Percentiles rank a stretch among this genome's conserved stretches.
These are phyloP conservation scores for Sinohyriopsis cumingii DNA, from an alignment of 2,888 invertebrate species.

Conservation along the genomic window DNA sequence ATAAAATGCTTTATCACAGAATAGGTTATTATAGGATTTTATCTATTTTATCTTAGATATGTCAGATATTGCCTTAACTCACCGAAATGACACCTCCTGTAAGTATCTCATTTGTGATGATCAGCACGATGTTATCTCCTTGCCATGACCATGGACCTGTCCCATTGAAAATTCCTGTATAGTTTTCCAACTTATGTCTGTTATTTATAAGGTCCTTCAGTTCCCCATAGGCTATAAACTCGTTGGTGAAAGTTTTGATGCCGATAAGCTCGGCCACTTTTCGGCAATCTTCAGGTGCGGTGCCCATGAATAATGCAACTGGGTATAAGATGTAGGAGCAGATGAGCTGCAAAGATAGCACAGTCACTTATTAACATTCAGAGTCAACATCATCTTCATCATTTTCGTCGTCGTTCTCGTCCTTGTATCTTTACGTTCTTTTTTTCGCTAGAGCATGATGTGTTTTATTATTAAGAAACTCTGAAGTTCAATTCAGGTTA, in stretches of 20 bases:
- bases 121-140: slow-evolving; percentile 38
- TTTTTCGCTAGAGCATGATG: too few species aligned
- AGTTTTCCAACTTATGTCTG: slow-evolving; percentile 30
- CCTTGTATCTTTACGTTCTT: too few species aligned
- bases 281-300: slow-evolving; percentile 79
- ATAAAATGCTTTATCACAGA: too few species aligned
- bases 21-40: too few species aligned
- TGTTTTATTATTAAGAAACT: too few species aligned
- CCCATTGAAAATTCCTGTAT: slow-evolving; percentile 26
- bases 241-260: slow-evolving; percentile 91
- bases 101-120: slow-evolving; percentile 37
- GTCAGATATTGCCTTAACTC: slow-evolving; percentile 12
- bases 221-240: slow-evolving; percentile 90
- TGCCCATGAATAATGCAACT: slow-evolving; percentile 89
- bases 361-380: not conserved
- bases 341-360: slow-evolving; percentile 72
- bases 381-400: too few species aligned
- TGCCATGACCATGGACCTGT: slow-evolving; percentile 37
- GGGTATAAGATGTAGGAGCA: slow-evolving; percentile 93
- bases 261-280: slow-evolving; percentile 88
- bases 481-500: too few species aligned
- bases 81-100: slow-evolving; percentile 50
- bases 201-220: slow-evolving; percentile 72
- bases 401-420: too few species aligned
- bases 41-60: not conserved